A percentile compares a stretch with the other conserved stretches of the same genome.
phyloP scores from a whole-genome alignment of 2,888 invertebrate species.

The Caenorhabditis sp. region DNA sequence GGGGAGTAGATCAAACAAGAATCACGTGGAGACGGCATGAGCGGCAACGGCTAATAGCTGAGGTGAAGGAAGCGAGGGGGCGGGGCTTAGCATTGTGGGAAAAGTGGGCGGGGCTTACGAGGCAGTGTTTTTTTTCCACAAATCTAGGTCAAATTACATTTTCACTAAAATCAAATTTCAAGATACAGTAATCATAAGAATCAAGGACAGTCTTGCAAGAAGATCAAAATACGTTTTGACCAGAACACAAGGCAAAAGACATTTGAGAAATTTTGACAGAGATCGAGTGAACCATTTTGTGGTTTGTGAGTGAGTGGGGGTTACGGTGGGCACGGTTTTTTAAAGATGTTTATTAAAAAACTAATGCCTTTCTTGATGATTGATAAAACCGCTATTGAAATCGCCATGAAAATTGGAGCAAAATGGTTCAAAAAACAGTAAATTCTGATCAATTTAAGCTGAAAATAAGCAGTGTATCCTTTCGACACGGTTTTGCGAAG shows the following conservation, averaged over 20 bases:
- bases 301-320: neutral
- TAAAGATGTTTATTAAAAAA: too few species aligned
- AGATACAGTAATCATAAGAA: too few species aligned
- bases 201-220: too few species aligned
- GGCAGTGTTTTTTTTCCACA: too few species aligned
- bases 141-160: too few species aligned
- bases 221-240: neutral
- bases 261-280: neutral
- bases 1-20: constrained; percentile 2
- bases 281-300: neutral
- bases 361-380: too few species aligned
- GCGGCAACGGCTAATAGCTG: neutral
- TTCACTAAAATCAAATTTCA: too few species aligned
- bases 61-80: neutral
- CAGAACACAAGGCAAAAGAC: neutral
- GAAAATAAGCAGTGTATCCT: too few species aligned
- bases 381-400: too few species aligned
- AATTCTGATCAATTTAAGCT: neutral
- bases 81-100: constrained; percentile 15
- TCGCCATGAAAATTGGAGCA: neutral
- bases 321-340: too few species aligned
- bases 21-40: constrained; percentile 56
- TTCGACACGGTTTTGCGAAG: too few species aligned
- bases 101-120: neutral
- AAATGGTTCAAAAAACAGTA: neutral